Percentiles rank a stretch among this genome's conserved stretches.
Evolutionary conservation across 2,113 vertebrate genomes (phyloP).

Genomic region (Tricholaema leucomelas): DNA sequence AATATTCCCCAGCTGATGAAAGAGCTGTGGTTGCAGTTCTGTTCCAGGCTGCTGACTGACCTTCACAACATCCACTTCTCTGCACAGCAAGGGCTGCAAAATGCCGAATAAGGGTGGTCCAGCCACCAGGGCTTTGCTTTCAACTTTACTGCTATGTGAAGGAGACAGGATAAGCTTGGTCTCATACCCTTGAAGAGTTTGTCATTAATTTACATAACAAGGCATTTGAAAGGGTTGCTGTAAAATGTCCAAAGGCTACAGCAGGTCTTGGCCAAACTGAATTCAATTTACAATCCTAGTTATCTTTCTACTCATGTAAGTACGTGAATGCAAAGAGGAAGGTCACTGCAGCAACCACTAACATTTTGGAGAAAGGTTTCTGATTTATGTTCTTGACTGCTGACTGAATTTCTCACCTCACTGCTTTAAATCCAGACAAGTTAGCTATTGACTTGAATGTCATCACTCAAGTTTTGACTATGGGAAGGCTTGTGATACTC

Average conservation of each 20-base stretch:
- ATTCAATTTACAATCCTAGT: neutral
- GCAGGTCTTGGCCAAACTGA: neutral
- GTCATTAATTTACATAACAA: neutral
- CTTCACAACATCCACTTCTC: neutral
- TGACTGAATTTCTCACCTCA: neutral
- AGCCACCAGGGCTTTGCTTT: neutral
- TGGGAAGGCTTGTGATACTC: neutral
- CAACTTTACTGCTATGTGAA: neutral
- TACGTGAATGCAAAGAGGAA: neutral
- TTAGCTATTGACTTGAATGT: neutral
- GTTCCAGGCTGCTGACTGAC: neutral
- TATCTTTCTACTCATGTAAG: neutral
- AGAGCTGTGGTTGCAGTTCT: neutral
- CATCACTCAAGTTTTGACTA: neutral
- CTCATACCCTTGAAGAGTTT: neutral
- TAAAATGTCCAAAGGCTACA: neutral
- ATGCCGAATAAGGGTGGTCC: neutral
- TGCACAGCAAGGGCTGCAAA: neutral
- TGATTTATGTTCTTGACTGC: neutral
- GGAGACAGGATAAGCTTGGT: neutral
- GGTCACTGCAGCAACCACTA: neutral
- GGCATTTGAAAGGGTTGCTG: neutral
- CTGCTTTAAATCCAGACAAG: neutral
- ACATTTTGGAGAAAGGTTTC: neutral
- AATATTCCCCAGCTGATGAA: neutral